A percentile compares a stretch with the other conserved stretches of the same genome.
Conservation (phyloP, 2,113 vertebrate species). For the Cryptomyrus ogoouensis region DNA sequence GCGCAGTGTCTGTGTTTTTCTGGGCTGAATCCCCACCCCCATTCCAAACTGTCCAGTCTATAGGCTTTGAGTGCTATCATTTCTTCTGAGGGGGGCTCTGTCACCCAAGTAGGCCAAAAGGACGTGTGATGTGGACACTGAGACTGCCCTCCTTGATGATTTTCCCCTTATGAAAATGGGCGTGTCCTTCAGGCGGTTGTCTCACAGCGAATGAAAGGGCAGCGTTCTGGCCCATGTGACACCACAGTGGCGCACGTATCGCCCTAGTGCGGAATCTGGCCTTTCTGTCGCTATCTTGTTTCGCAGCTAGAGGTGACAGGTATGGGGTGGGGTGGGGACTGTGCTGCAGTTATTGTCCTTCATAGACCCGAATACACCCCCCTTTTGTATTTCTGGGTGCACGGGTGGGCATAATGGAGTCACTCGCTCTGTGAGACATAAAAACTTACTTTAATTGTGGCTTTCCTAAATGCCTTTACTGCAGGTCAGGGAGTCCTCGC, state of each 20-base stretch:
- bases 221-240: background rate
- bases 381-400: background rate
- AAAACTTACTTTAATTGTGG: background rate
- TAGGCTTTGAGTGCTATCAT: background rate
- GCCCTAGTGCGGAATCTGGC: background rate
- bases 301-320: too few relatives aligned
- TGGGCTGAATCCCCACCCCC: background rate
- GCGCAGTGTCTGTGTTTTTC: background rate
- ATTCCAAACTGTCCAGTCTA: background rate
- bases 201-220: background rate
- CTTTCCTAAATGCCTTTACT: background rate
- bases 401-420: background rate
- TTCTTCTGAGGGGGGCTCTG: background rate
- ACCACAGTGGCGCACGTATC: background rate
- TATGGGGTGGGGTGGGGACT: background rate
- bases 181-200: background rate
- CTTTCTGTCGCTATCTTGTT: background rate
- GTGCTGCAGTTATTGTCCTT: background rate
- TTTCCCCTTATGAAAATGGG: background rate
- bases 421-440: background rate
- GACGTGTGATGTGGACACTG: background rate
- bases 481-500: background rate
- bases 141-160: background rate
- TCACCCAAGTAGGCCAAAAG: background rate
- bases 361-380: background rate